Evolutionary conservation across 2,888 invertebrate genomes (phyloP), one percentile per base, ranked within the genome.

Genomic region (Leptinotarsa tumamoca): DNA sequence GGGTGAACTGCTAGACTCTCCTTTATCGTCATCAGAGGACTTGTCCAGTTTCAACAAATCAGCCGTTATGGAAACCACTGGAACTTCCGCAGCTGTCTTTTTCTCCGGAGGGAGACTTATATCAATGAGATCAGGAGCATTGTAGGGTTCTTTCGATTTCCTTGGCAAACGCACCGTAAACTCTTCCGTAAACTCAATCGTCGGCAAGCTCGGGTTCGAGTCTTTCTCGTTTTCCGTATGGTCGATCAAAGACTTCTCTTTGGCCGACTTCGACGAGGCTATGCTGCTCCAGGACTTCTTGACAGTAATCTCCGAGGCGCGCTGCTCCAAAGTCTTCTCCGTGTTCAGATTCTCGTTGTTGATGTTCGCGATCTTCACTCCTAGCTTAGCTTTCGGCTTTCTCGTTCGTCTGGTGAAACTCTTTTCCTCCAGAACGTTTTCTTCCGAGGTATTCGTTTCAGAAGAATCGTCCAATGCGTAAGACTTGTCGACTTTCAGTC

Each of bases 1-100:
- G 69, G 88, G 87, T 1, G 91, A 91, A 78, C 90, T 86, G 14
- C 90, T 88, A 52, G 90, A 90, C 52, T 90, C 90, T 3, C 89
- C 86, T 76, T 89, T 90, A 76, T 91, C 91, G 71, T 92, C 92
- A 78, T 92, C 92, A 0, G 91, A 91, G 0, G 90, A 91, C 82
- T 91, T 91, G 76, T 84, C 82, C 85, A 90, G 81, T 79, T 89
- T 80, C 83, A 86, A 77, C 87, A 89, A 70, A 80, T 85, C 68
- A 23, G 43, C 50, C 50, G 75, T 67, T 87, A 88, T 77, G 86
- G 87, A 49, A 43, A 72, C 56, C 1, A 58, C 58, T 4, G 58
- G 63, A 4, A 52, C 17, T 7, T 78, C 75, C 68, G 75, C 72
- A 17, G 68, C 21, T 50, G 78, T 75, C 67, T 76, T 79, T 50